A percentile compares a stretch with the other conserved stretches of the same genome.
Conservation (phyloP, 2,797 vertebrate genomes). For the Arremon brunneinucha region DNA sequence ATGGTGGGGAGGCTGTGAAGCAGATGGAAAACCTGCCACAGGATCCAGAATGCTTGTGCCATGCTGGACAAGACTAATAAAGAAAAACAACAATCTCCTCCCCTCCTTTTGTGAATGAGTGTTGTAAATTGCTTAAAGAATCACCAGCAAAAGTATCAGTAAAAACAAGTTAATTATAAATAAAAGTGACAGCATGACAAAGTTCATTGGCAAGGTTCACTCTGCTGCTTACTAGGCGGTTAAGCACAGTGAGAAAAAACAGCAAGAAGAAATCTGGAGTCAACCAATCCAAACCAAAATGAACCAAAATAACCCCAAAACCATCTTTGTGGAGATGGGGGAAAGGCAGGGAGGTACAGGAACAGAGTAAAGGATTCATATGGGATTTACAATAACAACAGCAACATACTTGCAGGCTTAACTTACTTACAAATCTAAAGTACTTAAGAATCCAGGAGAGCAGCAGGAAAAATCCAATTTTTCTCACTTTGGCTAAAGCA, state of each 20-base stretch:
- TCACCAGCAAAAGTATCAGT: neutral
- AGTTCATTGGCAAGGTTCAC: neutral
- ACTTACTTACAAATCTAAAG: neutral
- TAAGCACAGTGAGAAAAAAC: neutral
- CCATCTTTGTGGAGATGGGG: rapidly evolving
- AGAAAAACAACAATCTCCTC: neutral
- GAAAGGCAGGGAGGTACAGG: too few relatives aligned
- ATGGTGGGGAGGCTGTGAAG: neutral
- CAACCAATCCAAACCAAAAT: neutral
- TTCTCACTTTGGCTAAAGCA: neutral
- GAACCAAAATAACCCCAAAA: neutral
- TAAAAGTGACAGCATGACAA: rapidly evolving
- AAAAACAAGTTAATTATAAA: neutral
- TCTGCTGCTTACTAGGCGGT: neutral
- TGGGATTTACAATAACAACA: neutral
- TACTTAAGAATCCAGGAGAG: neutral
- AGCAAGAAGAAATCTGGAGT: neutral
- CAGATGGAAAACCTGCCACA: neutral
- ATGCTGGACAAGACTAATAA: neutral
- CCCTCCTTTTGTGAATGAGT: neutral
- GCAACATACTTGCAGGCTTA: neutral
- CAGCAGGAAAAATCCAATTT: neutral
- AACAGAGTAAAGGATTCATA: neutral
- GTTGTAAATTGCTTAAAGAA: neutral
- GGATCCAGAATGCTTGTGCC: neutral